Evolutionary conservation across 1,140 invertebrate genomes (phyloP).

Genomic region (Penaeus chinensis): DNA sequence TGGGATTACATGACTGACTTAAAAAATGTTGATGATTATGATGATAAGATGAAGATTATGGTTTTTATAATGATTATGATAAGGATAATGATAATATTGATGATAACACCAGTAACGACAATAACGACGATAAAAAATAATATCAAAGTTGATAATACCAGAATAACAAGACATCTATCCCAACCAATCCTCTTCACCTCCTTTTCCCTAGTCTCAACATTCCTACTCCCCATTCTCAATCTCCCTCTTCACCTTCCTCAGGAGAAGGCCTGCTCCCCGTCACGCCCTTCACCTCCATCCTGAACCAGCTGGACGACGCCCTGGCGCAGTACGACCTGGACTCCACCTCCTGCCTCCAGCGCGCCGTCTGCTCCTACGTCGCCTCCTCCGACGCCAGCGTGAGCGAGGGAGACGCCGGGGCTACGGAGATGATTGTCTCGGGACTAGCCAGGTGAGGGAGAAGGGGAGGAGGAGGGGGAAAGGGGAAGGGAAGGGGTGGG

Average conservation of each 20-base stretch:
- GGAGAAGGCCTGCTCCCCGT: slow-evolving; percentile 11
- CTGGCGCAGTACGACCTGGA: slow-evolving; percentile 59
- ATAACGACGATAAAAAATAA: no score
- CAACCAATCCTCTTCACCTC: no score
- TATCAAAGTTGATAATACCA: no score
- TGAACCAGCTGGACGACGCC: slow-evolving; percentile 61
- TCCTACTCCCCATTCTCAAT: no score
- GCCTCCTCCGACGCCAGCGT: slow-evolving; percentile 62
- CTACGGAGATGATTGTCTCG: slow-evolving; percentile 31
- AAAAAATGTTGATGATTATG: no score
- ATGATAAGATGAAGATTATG: no score
- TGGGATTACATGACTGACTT: not conserved
- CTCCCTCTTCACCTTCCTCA: not conserved
- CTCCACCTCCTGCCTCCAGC: slow-evolving; percentile 53
- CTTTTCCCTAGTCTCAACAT: no score
- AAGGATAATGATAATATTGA: no score
- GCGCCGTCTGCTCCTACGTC: slow-evolving; percentile 54
- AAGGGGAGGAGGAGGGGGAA: not conserved
- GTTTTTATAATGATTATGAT: no score
- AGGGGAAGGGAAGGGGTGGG: not conserved
- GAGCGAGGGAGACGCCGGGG: slow-evolving; percentile 26
- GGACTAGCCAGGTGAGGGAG: slow-evolving; percentile 42
- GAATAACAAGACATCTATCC: no score
- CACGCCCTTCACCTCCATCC: slow-evolving; percentile 55
- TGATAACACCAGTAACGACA: no score